Base-by-base conservation (phyloP, 1,140 invertebrate genomes). In the Odontomachus brunneus region DNA sequence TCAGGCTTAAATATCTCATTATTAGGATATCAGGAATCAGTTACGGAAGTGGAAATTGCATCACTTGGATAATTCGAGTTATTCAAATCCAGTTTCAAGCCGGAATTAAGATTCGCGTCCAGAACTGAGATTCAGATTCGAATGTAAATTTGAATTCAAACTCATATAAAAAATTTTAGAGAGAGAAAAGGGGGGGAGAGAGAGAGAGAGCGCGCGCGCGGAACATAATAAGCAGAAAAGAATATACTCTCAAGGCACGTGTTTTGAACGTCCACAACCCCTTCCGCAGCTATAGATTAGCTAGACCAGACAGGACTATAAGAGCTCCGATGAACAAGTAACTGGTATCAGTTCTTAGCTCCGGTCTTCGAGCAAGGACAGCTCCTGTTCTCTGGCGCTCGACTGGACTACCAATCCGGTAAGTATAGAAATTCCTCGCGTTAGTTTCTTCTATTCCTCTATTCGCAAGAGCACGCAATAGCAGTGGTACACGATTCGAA, bases 321-420 rank as follows among this genome's bases (percentile, higher is more conserved):
- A 92, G 90, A 92, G 84, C 67, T 87, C 75, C 84, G 86, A 90
- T 89, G 83, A 87, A 65, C 82, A 71, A 63, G 83, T 72, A 87
- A 86, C 53, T 81, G 82, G 89, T 89, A 92, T 91, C 90, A 91
- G 90, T 91, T 87, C 84, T 86, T 88, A 87, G 83, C 86, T 90
- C 71, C 74, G 84, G 38, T 86, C 55, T 65, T 82, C 82, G 84
- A 85, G 87, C 84, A 86, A 89, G 84, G 88, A 88, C 88, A 87
- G 57, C 88, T 90, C 82, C 19, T 81, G 75, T 88, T 86, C 83
- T 66, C 48, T 51, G 60, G 22, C 49, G 26, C 53, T 76, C 49
- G 15, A 72, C 33, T 65, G 2, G 24, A 73, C 48, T 22, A 22
- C 2, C 3, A 53, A 4, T 59, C 33, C 17, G 57, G 74, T 76